Evolutionary conservation across 2,888 invertebrate genomes (phyloP).

Genomic region (Graphium colonna): DNA sequence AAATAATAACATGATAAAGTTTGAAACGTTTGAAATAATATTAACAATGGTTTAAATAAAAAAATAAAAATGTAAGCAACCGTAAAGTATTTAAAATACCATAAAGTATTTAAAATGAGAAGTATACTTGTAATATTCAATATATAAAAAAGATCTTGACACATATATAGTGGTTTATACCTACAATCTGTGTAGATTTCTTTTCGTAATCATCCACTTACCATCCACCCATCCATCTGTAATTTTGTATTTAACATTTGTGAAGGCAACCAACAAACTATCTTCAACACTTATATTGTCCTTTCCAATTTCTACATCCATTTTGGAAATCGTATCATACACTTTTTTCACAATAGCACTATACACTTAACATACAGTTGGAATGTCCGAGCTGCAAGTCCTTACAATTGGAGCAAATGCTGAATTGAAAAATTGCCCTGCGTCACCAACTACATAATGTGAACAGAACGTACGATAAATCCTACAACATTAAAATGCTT

Average conservation of each 20-base stretch:
- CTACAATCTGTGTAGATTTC: too few species aligned
- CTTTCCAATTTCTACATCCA: conserved; percentile 58
- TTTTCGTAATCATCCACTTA: too few species aligned
- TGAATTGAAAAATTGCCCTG: conserved; percentile 21
- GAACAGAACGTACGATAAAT: conserved; percentile 4
- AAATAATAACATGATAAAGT: too few species aligned
- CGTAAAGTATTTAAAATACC: too few species aligned
- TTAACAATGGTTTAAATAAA: too few species aligned
- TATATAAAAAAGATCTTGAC: too few species aligned
- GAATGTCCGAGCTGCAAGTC: neutral
- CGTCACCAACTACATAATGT: conserved; percentile 8
- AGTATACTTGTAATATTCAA: too few species aligned
- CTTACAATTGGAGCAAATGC: conserved; percentile 9
- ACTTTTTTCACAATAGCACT: neutral
- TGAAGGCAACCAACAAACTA: conserved; percentile 53
- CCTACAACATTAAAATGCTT: neutral
- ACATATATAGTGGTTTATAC: too few species aligned
- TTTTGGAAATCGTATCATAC: conserved; percentile 28
- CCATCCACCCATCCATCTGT: too few species aligned
- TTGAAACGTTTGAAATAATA: too few species aligned
- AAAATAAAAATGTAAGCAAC: too few species aligned
- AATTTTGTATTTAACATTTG: conserved; percentile 35
- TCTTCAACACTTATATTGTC: conserved; percentile 59
- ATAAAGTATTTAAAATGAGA: too few species aligned
- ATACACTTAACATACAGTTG: neutral